phyloP scores from a whole-genome alignment of 2,888 invertebrate species.

The Ichneumon xanthorius region DNA sequence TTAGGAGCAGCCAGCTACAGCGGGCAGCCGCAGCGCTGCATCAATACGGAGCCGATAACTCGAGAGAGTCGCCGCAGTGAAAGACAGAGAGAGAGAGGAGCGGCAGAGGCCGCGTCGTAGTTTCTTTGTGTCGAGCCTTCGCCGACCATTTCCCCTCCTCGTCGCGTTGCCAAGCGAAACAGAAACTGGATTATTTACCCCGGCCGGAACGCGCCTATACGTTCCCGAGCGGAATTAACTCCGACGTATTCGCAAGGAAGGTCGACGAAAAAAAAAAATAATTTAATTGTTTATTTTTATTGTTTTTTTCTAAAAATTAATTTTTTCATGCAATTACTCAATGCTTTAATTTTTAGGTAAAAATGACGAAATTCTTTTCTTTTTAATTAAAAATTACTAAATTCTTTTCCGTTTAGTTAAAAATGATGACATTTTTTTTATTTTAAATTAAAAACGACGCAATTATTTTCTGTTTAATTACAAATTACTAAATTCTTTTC shows the following conservation, averaged over 20 bases:
- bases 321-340: too few relatives aligned
- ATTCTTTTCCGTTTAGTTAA: too few relatives aligned
- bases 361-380: too few relatives aligned
- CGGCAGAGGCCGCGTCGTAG: slow-evolving; percentile 38
- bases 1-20: not conserved
- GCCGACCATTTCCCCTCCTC: slow-evolving; percentile 11
- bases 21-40: not conserved
- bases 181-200: slow-evolving; percentile 1
- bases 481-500: too few relatives aligned
- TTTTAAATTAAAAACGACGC: too few relatives aligned
- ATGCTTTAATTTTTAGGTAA: too few relatives aligned
- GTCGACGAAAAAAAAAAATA: not conserved
- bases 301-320: not conserved
- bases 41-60: slow-evolving; percentile 17
- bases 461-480: too few relatives aligned
- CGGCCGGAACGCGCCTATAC: not conserved
- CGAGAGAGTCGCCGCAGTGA: not conserved
- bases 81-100: not conserved
- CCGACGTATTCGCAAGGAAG: not conserved
- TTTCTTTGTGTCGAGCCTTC: slow-evolving; percentile 37
- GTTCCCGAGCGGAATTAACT: not conserved
- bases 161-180: slow-evolving; percentile 41
- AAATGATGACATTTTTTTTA: too few relatives aligned
- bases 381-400: too few relatives aligned
- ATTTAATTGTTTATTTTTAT: not conserved